These are phyloP conservation scores for Salticus scenicus DNA, from an alignment of 2,888 invertebrate species.

Conservation along the genomic window DNA sequence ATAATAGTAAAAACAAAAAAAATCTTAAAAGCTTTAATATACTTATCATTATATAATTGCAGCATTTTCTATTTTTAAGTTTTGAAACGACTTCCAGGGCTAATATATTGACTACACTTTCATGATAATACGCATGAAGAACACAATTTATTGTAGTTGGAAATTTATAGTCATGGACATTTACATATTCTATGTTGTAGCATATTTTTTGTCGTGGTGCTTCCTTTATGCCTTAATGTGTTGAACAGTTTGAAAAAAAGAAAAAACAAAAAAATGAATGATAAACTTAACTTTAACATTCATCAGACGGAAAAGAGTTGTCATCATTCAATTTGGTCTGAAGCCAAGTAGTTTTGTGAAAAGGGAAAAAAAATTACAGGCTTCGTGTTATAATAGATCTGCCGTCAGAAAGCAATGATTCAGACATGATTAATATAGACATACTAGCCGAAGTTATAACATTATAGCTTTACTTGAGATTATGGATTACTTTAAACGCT, in stretches of 20 bases:
- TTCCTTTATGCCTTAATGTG: not conserved
- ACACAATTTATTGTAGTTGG: no score
- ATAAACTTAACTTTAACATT: constrained; percentile 5
- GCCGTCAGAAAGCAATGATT: not conserved
- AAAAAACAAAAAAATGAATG: no score
- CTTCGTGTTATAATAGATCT: not conserved
- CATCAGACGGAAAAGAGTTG: not conserved
- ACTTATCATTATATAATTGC: no score
- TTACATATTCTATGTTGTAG: no score
- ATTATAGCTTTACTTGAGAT: not conserved
- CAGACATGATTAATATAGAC: constrained; percentile 9
- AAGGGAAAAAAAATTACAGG: not conserved
- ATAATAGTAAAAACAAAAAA: no score
- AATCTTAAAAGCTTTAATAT: no score
- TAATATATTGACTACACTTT: no score
- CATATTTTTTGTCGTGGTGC: not conserved
- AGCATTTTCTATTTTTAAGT: no score
- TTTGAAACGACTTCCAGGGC: no score
- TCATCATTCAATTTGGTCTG: not conserved
- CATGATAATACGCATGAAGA: no score
- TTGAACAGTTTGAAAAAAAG: not conserved
- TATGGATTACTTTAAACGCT: not conserved
- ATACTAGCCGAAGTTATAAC: not conserved
- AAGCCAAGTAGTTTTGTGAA: constrained; percentile 7
- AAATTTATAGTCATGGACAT: no score